A percentile compares a stretch with the other conserved stretches of the same genome.
Conservation (phyloP, 2,113 vertebrate species). For the Corythornis cristatus region DNA sequence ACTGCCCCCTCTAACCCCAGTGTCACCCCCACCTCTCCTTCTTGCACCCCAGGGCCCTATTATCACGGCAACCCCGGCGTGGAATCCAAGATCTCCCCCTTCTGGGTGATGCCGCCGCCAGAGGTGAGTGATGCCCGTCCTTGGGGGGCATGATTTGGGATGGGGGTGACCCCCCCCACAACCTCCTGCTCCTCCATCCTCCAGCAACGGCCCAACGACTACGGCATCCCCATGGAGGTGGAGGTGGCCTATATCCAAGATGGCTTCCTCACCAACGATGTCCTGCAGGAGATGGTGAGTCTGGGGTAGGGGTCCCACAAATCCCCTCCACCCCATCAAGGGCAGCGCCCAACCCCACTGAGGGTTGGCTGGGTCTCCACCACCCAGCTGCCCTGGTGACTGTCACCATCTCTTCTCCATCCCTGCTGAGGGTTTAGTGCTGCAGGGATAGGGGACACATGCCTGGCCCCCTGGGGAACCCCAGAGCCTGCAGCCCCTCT, state of each 20-base stretch:
- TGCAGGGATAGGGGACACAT: accelerated
- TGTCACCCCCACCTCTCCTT: background rate
- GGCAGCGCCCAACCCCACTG: accelerated
- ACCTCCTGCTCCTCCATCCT: background rate
- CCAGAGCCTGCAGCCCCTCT: background rate
- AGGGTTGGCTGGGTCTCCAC: background rate
- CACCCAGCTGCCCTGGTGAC: background rate
- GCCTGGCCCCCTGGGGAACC: accelerated
- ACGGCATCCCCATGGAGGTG: constrained; percentile 94
- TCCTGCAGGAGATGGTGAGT: constrained; percentile 95
- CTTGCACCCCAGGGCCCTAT: constrained; percentile 83
- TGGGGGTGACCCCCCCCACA: background rate
- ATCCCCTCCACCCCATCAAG: background rate
- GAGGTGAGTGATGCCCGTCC: constrained; percentile 74
- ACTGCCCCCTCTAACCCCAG: background rate
- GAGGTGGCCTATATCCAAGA: constrained; percentile 94
- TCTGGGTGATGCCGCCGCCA: constrained; percentile 95
- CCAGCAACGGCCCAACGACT: constrained; percentile 94
- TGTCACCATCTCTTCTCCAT: background rate
- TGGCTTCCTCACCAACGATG: constrained; percentile 91
- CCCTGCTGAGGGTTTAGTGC: accelerated
- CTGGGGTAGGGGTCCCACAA: background rate
- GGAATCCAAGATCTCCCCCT: constrained; percentile 91
- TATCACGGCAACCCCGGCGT: constrained; percentile 88
- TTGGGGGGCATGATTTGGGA: accelerated